Conservation (phyloP, 2,797 vertebrate genomes). For the Cuniculus paca region DNA sequence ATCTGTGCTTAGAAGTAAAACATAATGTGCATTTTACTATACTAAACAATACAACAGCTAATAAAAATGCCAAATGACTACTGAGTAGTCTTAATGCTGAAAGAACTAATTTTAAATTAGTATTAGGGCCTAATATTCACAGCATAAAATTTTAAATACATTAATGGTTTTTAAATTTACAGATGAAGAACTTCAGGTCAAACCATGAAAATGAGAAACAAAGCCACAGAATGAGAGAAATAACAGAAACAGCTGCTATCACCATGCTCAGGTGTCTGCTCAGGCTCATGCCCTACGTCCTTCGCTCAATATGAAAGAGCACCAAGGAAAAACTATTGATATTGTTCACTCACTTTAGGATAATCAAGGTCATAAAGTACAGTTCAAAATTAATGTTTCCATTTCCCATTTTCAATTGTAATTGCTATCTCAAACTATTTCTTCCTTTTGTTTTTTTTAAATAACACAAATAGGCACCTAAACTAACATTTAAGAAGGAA, state of each 20-base stretch:
- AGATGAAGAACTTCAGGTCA: background rate
- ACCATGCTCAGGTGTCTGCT: background rate
- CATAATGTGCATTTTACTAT: slow-evolving; percentile 11
- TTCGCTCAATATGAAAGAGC: background rate
- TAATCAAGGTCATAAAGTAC: background rate
- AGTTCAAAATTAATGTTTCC: slow-evolving; percentile 1
- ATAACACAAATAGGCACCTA: slow-evolving; percentile 1
- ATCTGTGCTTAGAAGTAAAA: slow-evolving; percentile 44
- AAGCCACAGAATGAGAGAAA: slow-evolving; percentile 12
- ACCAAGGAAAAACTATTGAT: background rate
- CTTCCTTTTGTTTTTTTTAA: background rate
- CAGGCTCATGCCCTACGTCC: background rate
- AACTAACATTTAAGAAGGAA: slow-evolving; percentile 25
- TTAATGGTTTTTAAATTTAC: slow-evolving; percentile 19
- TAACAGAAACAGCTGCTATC: slow-evolving; percentile 34
- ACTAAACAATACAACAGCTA: slow-evolving; percentile 42
- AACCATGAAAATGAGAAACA: slow-evolving; percentile 22
- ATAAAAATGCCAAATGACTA: slow-evolving; percentile 53
- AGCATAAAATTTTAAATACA: slow-evolving; percentile 51
- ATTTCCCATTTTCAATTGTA: slow-evolving; percentile 1
- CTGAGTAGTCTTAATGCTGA: slow-evolving; percentile 19
- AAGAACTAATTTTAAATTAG: slow-evolving; percentile 53
- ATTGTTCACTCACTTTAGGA: slow-evolving; percentile 22
- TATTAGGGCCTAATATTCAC: slow-evolving; percentile 34
- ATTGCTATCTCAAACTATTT: background rate